Evolutionary conservation across 2,113 vertebrate species (phyloP), one percentile per base, ranked within the genome.

Genomic region (Pithys albifrons): DNA sequence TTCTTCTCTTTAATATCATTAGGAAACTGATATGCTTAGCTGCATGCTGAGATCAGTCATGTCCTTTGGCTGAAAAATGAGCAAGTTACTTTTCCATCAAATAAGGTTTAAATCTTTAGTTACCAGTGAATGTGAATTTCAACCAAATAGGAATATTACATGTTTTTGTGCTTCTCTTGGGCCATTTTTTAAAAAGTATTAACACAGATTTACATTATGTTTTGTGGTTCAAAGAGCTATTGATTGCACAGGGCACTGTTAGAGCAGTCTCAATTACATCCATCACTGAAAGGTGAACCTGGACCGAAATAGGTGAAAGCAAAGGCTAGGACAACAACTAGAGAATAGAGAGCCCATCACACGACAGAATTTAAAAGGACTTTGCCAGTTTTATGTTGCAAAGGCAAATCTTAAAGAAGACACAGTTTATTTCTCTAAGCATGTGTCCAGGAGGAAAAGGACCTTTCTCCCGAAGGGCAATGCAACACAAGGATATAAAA

Each of bases 11-110:
- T 67, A 85, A 52, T 69, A 43, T 57, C 27, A 57, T 89, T 93
- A 87, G 72, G 73, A 82, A 87, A 88, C 10, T 49, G 37, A 55
- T 78, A 65, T 39, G 12, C 62, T 94, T 88, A 88, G 54, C 70
- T 85, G 28, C 71, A 69, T 65, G 57, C 81, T 89, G 73, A 72
- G 91, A 89, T 75, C 77, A 69, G 41, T 75, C 51, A 23, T 31
- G 52, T 88, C 74, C 58, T 87, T 89, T 61, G 54, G n/a, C 81
- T 91, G 85, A 82, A 91, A 95, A 91, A 74, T 19, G 39, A 65
- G 8, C 25, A 46, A 76, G 58, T 87, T 54, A 72, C 28, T 78
- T 94, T 89, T 72, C 62, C 2, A 0, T 10, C 12, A 0, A 85
- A 91, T 37, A 37, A 58, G 10, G 14, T 72, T 95, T 87, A 78